These are phyloP conservation scores for Luscinia luscinia DNA, from an alignment of 2,797 vertebrate genomes.

Conservation along the genomic window DNA sequence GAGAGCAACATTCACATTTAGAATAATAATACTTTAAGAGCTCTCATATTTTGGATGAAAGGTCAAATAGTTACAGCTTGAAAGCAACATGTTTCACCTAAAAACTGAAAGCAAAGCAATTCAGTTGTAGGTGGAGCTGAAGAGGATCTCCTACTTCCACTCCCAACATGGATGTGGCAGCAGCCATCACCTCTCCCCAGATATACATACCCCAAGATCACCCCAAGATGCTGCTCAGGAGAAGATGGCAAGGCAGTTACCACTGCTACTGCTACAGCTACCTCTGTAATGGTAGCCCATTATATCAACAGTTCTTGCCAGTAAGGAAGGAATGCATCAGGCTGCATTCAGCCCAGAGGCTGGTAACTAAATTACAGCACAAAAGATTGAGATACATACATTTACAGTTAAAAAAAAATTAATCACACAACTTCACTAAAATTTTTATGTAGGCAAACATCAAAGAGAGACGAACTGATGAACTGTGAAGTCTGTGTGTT, in stretches of 20 bases:
- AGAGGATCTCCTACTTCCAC: neutral
- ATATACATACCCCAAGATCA: rapidly evolving
- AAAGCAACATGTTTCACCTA: neutral
- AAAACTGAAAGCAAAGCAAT: neutral
- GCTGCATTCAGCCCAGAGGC: neutral
- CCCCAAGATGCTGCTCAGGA: neutral
- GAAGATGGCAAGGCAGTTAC: neutral
- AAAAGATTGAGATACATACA: neutral
- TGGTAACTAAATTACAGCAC: neutral
- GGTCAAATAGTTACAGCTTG: neutral
- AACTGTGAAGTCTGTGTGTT: neutral
- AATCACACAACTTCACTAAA: neutral
- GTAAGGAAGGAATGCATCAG: neutral
- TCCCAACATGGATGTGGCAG: neutral
- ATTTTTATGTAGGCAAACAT: neutral
- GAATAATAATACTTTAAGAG: neutral
- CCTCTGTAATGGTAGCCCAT: neutral
- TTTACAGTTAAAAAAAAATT: neutral
- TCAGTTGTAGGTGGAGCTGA: neutral
- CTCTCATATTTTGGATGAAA: neutral
- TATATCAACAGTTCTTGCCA: neutral
- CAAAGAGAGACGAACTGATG: neutral
- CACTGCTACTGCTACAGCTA: no score
- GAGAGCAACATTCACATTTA: neutral
- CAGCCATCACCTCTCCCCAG: neutral